phyloP scores from a whole-genome alignment of 1,140 invertebrate species.

The Aphelenchoides fujianensis region DNA sequence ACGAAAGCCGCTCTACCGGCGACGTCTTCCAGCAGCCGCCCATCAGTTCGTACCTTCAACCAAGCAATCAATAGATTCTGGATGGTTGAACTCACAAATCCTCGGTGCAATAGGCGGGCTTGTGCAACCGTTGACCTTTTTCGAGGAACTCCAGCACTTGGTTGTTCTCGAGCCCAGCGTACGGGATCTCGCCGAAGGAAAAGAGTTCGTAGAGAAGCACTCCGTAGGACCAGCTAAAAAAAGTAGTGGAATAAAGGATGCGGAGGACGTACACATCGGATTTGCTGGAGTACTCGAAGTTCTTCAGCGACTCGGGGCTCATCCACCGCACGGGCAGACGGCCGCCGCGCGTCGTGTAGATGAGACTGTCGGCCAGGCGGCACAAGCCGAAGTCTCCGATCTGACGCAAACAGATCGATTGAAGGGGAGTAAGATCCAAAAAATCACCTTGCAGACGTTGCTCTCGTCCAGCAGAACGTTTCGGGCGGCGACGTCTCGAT shows the following conservation, averaged over 20 bases:
- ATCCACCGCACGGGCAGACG: conserved; percentile 86
- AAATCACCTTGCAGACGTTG: conserved; percentile 70
- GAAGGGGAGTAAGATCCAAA: background rate
- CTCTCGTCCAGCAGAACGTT: conserved; percentile 86
- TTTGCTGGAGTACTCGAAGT: conserved; percentile 51
- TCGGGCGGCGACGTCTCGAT: conserved; percentile 89
- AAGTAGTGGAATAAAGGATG: conserved; percentile 1
- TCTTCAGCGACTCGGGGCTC: conserved; percentile 88
- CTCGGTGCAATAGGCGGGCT: conserved; percentile 40
- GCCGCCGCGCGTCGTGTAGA: conserved; percentile 90
- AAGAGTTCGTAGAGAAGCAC: conserved; percentile 52
- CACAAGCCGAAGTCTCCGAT: conserved; percentile 97
- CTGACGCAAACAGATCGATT: conserved; percentile 38
- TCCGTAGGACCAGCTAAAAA: conserved; percentile 45
- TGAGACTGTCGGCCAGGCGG: conserved; percentile 86
- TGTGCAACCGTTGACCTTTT: conserved; percentile 36
- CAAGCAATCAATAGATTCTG: too few species aligned
- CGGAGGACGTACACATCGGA: conserved; percentile 45
- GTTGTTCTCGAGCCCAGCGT: conserved; percentile 28
- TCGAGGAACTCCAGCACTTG: conserved; percentile 39
- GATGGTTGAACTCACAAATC: conserved; percentile 39
- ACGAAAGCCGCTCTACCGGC: conserved; percentile 27
- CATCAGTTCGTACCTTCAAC: conserved; percentile 43
- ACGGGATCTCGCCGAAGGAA: conserved; percentile 53
- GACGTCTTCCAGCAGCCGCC: conserved; percentile 25